Base-by-base conservation (phyloP, 2,113 vertebrate genomes). In the Saiga tatarica region DNA sequence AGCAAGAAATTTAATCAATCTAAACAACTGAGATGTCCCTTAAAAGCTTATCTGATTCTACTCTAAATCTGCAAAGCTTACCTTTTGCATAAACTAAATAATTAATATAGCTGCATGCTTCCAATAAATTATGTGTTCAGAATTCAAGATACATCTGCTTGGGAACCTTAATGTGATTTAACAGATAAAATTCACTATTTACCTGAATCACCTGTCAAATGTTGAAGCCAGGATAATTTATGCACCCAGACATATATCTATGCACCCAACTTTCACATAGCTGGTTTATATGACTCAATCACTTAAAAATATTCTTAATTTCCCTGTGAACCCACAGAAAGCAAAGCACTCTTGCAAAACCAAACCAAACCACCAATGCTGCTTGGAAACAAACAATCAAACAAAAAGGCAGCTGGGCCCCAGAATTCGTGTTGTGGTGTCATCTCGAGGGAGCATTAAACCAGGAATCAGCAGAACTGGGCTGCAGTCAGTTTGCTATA, bases 161-260 rank as follows among this genome's bases (percentile, higher is more conserved):
- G 74, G 60, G 93, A 91, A 89, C 39, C 30, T 52, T 97, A 97
- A 98, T 90, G 59, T 88, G 93, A 98, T 98, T 98, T 98, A 98
- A 97, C 89, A 98, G 96, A 98, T 97, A 98, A 98, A 98, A 96
- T 33, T 76, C 53, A 95, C 36, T 53, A 79, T 96, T 96, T 98
- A 97, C 96, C 96, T 96, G 74, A 98, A 98, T 95, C n/a, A 59
- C 64, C 96, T 98, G 97, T 98, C 97, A 98, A 93, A 97, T 98
- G 94, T 94, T 97, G 94, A 98, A 98, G 67, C 62, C 90, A 95
- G 74, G 64, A 94, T 98, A 95, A 98, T 98, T 98, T 98, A 97
- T 67, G 79, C 26, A 95, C 88, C 45, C 17, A 93, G 62, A 82
- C 47, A 57, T 96, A 55, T 82, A 87, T 89, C 78, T 83, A 60